A percentile compares a stretch with the other conserved stretches of the same genome.
phyloP scores from a whole-genome alignment of 2,113 vertebrate species.

The Chunga burmeisteri region DNA sequence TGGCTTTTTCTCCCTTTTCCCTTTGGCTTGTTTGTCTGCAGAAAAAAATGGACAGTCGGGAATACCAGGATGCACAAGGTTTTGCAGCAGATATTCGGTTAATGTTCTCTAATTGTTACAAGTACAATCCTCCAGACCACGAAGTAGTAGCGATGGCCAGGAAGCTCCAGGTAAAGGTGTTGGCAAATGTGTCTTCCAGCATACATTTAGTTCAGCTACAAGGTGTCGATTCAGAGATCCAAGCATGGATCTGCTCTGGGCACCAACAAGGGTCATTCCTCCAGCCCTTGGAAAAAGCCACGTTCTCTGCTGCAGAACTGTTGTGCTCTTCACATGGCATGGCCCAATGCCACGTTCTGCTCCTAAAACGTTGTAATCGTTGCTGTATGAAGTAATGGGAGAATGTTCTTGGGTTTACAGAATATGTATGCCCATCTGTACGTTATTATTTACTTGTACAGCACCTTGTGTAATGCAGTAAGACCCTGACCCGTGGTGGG shows the following conservation, averaged over 20 bases:
- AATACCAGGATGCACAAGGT: constrained; percentile 87
- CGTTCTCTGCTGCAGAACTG: not conserved
- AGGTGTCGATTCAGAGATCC: not conserved
- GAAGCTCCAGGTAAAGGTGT: constrained; percentile 87
- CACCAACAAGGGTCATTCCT: not conserved
- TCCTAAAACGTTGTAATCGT: not conserved
- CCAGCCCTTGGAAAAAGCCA: not conserved
- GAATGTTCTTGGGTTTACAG: not conserved
- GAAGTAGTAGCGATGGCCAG: constrained; percentile 89
- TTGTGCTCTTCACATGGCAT: not conserved
- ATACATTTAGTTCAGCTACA: not conserved
- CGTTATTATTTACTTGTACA: not conserved
- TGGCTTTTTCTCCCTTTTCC: not conserved
- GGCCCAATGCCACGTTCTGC: rapidly evolving
- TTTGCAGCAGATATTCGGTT: constrained; percentile 93
- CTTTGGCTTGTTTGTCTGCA: constrained; percentile 65
- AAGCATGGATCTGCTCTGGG: not conserved
- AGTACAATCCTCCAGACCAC: constrained; percentile 94
- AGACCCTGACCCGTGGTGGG: not conserved
- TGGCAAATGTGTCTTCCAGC: not conserved
- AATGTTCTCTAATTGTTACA: constrained; percentile 99
- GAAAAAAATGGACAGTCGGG: constrained; percentile 91
- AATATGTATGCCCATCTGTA: not conserved
- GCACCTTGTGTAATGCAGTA: not conserved
- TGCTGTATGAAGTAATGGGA: not conserved